Evolutionary conservation across 2,888 invertebrate genomes (phyloP), one percentile per base, ranked within the genome.

Genomic region (Lepidocyrtinus sp.): DNA sequence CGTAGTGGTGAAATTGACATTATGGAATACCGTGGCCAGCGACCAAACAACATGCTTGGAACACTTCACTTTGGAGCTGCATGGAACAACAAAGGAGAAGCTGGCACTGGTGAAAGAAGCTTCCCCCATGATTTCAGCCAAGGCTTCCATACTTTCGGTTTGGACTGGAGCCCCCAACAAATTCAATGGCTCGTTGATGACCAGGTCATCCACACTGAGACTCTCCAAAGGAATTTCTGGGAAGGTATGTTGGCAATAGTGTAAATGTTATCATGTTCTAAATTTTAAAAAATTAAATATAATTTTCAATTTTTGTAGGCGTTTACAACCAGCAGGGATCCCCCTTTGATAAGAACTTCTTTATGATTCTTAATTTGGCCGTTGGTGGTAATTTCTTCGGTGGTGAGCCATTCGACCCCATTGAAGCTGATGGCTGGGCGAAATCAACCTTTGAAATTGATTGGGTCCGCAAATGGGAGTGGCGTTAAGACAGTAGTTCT

Each of bases 351-450:
- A 78, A 82, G 63, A 50, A 68, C 19, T 83, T 85, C 46, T 82
- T 50, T 72, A 68, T 85, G 22, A 83, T 83, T 50, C 12, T 85
- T 46, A 85, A 85, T 55, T 72, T 85, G 71, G 85, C 85, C 9
- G 85, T 85, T 22, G 85, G 85, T 2, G 85, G 85, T 15, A 68
- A 21, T 21, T 85, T 85, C 64, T 85, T 85, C 68, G 81, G 81
- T 3, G 73, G 68, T 0, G 82, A 80, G 46, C 76, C 73, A 0
- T 84, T 84, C 65, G 75, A 82, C 24, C 82, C 82, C 0, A 68
- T 22, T 55, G 83, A 85, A 25, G 78, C 85, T 12, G 77, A 81
- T 21, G n/a, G 65, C 0, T 85, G 85, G 85, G 68, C 46, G 2
- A 82, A 85, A 46, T 21, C 46, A 9, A 83, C 82, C 3, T 81